Evolutionary conservation across 1,140 invertebrate species (phyloP), one percentile per base, ranked within the genome.

Genomic region (Harpegnathos saltator): DNA sequence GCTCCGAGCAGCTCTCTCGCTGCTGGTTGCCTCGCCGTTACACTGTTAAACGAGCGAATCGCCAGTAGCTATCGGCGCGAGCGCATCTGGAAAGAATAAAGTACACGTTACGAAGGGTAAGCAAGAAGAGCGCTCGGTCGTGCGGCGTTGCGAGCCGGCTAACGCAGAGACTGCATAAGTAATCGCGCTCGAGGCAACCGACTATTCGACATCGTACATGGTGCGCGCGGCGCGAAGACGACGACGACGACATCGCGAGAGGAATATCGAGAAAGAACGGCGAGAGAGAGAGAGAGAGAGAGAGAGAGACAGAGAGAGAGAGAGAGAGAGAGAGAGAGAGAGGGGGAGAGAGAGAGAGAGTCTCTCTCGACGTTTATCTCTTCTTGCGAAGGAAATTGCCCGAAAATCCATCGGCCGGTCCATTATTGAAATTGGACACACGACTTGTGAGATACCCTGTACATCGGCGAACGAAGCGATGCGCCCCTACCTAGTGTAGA

Each of bases 1-100:
- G 62, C 81, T 74, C 85, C 71, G 58, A 68, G n/a, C n/a, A n/a
- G n/a, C n/a, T n/a, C 72, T 87, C 69, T 24, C 29, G 24, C 11
- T 48, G 33, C 48, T 5, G 29, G 65, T 17, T 82, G 73, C 50
- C 80, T 89, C 78, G 83, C 90, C 89, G 91, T 92, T 92, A 91
- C 89, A 82, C 88, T 92, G 91, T 92, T 92, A 92, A 92, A 92
- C 91, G 90, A 92, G 91, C 91, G 91, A 86, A 92, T 91, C 91
- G 90, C 86, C 89, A 91, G 83, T 85, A 91, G 91, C 91, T 91
- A 92, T 92, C 91, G 86, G 88, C 81, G 77, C 85, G 81, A 89
- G 86, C 83, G 88, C 91, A 91, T 91, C 89, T 85, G 85, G 83
- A 85, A 88, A 83, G 72, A 90, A 90, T 88, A 90, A 90, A 88